These are phyloP conservation scores for Amphimallon solstitiale DNA, from an alignment of 2,888 invertebrate genomes.

Conservation along the genomic window DNA sequence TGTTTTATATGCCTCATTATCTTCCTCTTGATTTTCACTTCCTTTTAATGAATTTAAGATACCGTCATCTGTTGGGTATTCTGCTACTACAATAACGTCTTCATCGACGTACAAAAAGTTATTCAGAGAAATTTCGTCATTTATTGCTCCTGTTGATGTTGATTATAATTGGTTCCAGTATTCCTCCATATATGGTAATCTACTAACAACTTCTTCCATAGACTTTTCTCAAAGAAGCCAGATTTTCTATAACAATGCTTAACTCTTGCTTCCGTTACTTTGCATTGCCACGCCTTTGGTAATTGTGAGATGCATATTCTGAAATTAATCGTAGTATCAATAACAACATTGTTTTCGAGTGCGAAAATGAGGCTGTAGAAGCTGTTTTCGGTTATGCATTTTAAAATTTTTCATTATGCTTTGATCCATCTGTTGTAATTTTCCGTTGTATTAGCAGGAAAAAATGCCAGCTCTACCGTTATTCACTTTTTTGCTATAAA, in stretches of 20 bases:
- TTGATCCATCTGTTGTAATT: conserved; percentile 2
- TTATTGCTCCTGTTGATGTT: conserved; percentile 16
- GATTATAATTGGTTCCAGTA: background rate
- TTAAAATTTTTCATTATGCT: background rate
- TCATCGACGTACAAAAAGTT: too few relatives aligned
- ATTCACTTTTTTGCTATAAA: background rate
- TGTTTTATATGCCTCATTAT: background rate
- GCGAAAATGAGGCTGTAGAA: background rate
- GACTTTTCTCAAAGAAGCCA: conserved; percentile 8
- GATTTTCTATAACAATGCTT: conserved; percentile 4
- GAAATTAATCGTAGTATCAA: conserved; percentile 3
- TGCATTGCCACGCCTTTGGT: background rate
- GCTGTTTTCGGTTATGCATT: conserved; percentile 1
- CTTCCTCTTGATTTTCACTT: background rate
- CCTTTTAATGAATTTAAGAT: conserved; percentile 1
- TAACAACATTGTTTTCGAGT: background rate
- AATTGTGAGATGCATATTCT: conserved; percentile 1
- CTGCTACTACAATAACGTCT: background rate
- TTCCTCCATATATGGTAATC: background rate
- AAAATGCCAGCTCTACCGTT: background rate
- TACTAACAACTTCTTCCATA: background rate
- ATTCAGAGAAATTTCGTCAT: conserved; percentile 4
- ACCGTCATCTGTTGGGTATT: conserved; percentile 8
- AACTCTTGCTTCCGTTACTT: background rate
- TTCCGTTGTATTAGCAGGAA: conserved; percentile 3